Evolutionary conservation across 2,113 vertebrate species (phyloP), one percentile per base, ranked within the genome.

Genomic region (Amazona vittata): DNA sequence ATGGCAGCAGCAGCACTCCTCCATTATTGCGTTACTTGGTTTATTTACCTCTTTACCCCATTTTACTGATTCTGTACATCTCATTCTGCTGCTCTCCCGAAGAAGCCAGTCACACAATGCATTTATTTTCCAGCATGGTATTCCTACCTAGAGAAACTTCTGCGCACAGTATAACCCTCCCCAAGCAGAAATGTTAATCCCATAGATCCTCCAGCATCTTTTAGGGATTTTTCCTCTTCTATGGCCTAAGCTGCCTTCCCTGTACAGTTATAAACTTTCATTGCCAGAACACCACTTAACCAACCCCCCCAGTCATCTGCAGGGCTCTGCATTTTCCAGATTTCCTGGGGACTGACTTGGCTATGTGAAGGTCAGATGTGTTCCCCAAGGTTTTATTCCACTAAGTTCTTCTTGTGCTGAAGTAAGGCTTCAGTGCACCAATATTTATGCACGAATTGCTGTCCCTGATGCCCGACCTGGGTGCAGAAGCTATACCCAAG

Each of bases 211-310:
- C 39, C 3, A 85, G 64, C 62, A 5, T 35, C 79, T 92, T 83
- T 62, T 11, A 41, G 65, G 60, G 53, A 89, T 92, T 93, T 94
- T 84, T 29, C 52, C 57, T 62, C 78, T 78, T 53, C 67, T 43
- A 24, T 0, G 4, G 76, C 77, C 79, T 91, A 87, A 92, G 22
- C 76, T 89, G 62, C 86, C 69, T 91, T 92, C 93, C 90, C 86
- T 84, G 69, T 59, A 62, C 86, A 86, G 83, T 89, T 90, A 89
- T 90, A 95, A 96, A 96, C 67, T 76, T 92, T 41, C 65, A 31
- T 24, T 87, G 62, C 83, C 90, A 92, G 86, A 94, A 89, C 59
- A 81, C 65, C 65, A 83, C 85, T 95, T 91, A 94, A 94, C 55
- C 37, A 71, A 96, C 65, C 2, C 11, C 53, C 13, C 2, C 0